Percentiles rank a stretch among this genome's conserved stretches.
Conservation (phyloP, 2,113 vertebrate genomes). For the Cochlearius cochlearius region DNA sequence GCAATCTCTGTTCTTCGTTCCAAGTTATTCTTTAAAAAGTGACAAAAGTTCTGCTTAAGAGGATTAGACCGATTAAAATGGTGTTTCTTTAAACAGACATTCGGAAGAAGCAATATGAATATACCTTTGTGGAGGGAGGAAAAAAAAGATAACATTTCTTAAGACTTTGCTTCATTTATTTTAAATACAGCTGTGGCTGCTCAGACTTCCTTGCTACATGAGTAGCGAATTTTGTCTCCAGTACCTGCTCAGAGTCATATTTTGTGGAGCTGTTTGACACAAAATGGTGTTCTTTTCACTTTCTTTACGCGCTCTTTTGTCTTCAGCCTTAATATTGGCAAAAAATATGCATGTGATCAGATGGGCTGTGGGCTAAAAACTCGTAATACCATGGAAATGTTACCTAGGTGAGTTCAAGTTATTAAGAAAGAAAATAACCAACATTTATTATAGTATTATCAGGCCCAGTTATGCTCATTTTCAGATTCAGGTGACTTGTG, state of each 20-base stretch:
- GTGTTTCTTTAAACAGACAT: background rate
- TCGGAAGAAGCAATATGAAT: background rate
- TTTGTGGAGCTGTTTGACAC: background rate
- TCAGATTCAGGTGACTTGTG: background rate
- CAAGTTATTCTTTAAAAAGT: background rate
- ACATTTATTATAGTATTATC: background rate
- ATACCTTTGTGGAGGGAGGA: background rate
- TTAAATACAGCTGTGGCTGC: background rate
- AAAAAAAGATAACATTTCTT: background rate
- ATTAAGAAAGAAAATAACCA: constrained; percentile 32
- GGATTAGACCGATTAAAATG: background rate
- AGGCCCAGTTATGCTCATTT: background rate
- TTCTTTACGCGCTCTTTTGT: background rate
- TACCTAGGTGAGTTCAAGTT: background rate
- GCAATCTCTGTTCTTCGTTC: background rate
- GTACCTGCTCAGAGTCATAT: background rate
- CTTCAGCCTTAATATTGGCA: background rate
- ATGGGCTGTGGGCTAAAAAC: background rate
- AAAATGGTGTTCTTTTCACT: background rate
- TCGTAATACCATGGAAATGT: background rate
- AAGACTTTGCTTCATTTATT: background rate
- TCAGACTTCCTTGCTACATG: background rate
- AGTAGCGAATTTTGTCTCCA: background rate
- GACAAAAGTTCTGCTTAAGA: background rate
- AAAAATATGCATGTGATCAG: background rate